Evolutionary conservation across 2,888 invertebrate genomes (phyloP), one percentile per base, ranked within the genome.

Genomic region (Camptogramma bilineatum): DNA sequence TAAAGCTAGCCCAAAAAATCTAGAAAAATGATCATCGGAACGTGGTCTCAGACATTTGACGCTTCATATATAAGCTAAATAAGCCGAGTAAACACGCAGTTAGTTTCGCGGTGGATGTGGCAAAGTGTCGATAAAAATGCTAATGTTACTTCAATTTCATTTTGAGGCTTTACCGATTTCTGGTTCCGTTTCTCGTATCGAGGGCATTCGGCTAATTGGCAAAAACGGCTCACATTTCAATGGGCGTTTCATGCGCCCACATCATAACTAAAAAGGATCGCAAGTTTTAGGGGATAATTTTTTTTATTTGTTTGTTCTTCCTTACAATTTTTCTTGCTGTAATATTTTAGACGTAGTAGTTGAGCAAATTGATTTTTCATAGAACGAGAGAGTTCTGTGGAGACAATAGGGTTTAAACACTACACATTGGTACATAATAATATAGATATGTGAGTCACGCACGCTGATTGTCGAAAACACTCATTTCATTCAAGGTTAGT

Each of bases 121-220:
- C 9, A 9, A 31, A 66, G 66, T 50, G 44, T 62, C 74, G 69
- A 74, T 78, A 76, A 74, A 77, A 81, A 81, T 81, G 78, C 72
- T 80, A 83, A 81, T 83, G 69, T 76, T 72, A 66, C 66, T 71
- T 18, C 74, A 74, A 77, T 76, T 74, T 64, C 61, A 74, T 77
- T 73, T 75, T 73, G 75, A 80, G 77, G 76, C 69, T 72, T 75
- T 66, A 77, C 70, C 64, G 73, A 76, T 76, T 79, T 81, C 75
- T 76, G 79, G 72, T 77, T 75, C 74, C 69, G 59, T 68, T 69
- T 67, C 59, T 75, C 65, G 66, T 62, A 66, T 73, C 73, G 74
- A 74, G 78, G 76, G 66, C 76, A 71, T 63, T 50, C 50, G 68
- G 71, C 57, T 64, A 69, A 66, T 69, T 62, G 55, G 62, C 55